Percentiles rank a stretch among this genome's conserved stretches.
phyloP scores from a whole-genome alignment of 2,113 vertebrate species.

The Gallinago jamesoni region DNA sequence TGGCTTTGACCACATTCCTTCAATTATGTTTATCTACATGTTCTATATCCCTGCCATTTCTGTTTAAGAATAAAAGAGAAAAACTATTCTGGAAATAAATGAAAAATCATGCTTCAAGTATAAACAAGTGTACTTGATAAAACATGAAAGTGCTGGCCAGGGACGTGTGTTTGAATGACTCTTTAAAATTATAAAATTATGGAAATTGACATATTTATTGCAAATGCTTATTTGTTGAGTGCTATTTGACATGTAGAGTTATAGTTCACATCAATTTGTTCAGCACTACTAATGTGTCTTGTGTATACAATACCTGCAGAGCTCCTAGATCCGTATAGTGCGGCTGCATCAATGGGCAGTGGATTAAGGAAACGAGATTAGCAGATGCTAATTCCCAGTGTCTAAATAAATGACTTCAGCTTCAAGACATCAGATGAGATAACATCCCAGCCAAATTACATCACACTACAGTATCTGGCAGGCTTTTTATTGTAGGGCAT shows the following conservation, averaged over 20 bases:
- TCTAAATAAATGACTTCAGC: slow-evolving; percentile 58
- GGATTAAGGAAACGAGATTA: slow-evolving; percentile 57
- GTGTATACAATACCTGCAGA: slow-evolving; percentile 16
- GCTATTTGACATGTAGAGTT: neutral
- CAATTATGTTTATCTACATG: neutral
- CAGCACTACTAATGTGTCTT: neutral
- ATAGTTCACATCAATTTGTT: neutral
- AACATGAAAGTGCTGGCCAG: neutral
- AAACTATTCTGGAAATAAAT: neutral
- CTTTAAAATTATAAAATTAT: slow-evolving; percentile 8
- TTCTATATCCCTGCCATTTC: neutral
- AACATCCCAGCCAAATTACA: slow-evolving; percentile 19
- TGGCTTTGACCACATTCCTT: neutral
- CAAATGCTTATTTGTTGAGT: slow-evolving; percentile 15
- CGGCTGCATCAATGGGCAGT: neutral
- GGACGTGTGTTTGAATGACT: neutral
- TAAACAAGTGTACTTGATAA: neutral
- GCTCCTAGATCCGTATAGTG: neutral
- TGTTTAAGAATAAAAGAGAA: neutral
- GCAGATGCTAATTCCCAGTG: neutral
- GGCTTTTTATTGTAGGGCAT: neutral
- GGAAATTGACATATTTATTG: slow-evolving; percentile 5
- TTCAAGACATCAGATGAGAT: slow-evolving; percentile 47
- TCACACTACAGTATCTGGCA: neutral
- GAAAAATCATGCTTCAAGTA: neutral